These are phyloP conservation scores for Agapetus fuscipes DNA, from an alignment of 2,888 invertebrate species.

Conservation along the genomic window DNA sequence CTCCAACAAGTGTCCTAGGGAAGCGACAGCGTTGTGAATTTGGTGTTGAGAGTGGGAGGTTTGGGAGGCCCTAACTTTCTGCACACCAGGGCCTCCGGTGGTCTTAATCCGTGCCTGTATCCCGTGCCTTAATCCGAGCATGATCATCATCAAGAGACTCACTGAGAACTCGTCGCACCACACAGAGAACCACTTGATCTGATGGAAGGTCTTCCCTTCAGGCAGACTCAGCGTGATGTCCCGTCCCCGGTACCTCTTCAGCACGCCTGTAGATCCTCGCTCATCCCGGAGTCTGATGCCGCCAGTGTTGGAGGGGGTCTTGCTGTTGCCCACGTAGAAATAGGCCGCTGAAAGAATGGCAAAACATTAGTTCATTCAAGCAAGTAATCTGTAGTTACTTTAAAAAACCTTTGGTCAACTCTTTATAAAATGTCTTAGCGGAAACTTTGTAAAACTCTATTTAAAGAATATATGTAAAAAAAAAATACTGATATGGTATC, in stretches of 20 bases:
- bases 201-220: conserved; percentile 73
- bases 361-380: neutral
- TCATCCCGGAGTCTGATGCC: conserved; percentile 70
- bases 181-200: conserved; percentile 80
- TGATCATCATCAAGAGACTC: no score
- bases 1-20: no score
- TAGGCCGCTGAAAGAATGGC: conserved; percentile 64
- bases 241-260: conserved; percentile 72
- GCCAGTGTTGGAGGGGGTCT: conserved; percentile 57
- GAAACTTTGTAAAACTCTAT: neutral
- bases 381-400: no score
- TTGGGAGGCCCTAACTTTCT: no score
- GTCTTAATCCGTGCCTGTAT: no score
- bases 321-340: conserved; percentile 76
- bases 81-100: no score
- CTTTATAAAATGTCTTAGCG: no score
- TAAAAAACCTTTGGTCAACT: no score
- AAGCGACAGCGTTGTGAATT: no score
- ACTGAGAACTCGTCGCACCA: conserved; percentile 89
- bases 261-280: conserved; percentile 66
- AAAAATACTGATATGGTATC: neutral
- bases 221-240: conserved; percentile 78
- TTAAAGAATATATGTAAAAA: neutral
- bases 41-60: no score
- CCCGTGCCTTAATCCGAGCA: no score